Conservation (phyloP, 2,888 invertebrate genomes). For the Sympetrum striolatum region DNA sequence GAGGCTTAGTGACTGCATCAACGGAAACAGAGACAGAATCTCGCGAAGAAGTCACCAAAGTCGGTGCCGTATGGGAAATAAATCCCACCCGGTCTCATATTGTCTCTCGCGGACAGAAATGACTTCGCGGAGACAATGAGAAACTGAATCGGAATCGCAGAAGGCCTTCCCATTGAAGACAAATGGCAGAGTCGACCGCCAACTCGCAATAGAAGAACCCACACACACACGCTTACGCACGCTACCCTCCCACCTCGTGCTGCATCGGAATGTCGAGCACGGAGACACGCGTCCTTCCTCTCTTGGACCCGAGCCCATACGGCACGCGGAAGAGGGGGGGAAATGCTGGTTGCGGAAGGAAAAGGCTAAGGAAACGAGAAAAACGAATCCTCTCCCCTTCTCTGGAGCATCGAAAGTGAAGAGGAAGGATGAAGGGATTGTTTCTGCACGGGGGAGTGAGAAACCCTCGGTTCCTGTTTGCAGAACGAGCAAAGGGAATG, state of each 20-base stretch:
- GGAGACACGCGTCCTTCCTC: neutral
- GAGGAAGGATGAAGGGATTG: neutral
- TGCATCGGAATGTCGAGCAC: constrained; percentile 30
- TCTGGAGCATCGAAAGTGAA: neutral
- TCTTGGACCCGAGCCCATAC: neutral
- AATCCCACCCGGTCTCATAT: no score
- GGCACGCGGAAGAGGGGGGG: neutral
- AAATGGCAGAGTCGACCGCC: neutral
- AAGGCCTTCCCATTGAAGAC: neutral
- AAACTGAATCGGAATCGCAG: neutral
- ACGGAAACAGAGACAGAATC: no score
- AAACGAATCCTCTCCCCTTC: neutral
- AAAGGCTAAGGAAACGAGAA: neutral
- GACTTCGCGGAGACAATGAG: no score
- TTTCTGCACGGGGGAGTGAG: no score
- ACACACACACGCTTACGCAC: neutral
- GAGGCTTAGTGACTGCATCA: no score
- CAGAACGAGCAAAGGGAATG: no score
- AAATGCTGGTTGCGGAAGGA: neutral
- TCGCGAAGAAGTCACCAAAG: no score
- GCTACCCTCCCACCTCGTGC: neutral
- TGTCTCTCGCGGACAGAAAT: no score
- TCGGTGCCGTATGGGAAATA: no score
- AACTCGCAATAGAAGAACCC: neutral
- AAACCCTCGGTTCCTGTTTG: no score